These are phyloP conservation scores for Lophotis ruficrista DNA, from an alignment of 2,113 vertebrate species.

Conservation along the genomic window DNA sequence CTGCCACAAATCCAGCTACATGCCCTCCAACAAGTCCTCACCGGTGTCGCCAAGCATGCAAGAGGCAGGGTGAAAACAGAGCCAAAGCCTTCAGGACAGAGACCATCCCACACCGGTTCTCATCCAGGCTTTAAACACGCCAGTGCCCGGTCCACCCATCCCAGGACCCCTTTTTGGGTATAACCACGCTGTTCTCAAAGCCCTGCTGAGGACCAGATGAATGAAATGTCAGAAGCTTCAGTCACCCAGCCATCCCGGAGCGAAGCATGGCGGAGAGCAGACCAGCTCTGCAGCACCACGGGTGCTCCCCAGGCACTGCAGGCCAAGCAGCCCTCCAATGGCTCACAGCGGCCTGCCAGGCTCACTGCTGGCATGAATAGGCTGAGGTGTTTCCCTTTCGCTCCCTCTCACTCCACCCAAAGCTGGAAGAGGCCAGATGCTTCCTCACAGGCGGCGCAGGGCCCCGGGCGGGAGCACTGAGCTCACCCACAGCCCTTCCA, in stretches of 20 bases:
- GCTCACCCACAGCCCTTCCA: constrained; percentile 28
- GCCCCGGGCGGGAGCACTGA: not conserved
- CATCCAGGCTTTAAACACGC: not conserved
- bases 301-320: not conserved
- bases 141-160: not conserved
- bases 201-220: not conserved
- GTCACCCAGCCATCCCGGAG: not conserved
- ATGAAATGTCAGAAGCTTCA: not conserved
- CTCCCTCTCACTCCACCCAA: not conserved
- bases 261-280: rapidly evolving
- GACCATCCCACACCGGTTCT: rapidly evolving
- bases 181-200: rapidly evolving
- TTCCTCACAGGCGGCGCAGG: not conserved
- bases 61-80: not conserved
- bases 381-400: not conserved
- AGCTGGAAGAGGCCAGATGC: not conserved
- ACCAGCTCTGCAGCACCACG: rapidly evolving
- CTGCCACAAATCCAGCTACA: not conserved
- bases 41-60: not conserved
- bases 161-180: not conserved
- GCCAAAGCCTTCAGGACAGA: not conserved
- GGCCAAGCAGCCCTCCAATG: not conserved
- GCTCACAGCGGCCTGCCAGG: not conserved
- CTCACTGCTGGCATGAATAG: not conserved
- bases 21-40: not conserved